Evolutionary conservation across 2,888 invertebrate genomes (phyloP), one percentile per base, ranked within the genome.

Genomic region (Odontocolon sp.): DNA sequence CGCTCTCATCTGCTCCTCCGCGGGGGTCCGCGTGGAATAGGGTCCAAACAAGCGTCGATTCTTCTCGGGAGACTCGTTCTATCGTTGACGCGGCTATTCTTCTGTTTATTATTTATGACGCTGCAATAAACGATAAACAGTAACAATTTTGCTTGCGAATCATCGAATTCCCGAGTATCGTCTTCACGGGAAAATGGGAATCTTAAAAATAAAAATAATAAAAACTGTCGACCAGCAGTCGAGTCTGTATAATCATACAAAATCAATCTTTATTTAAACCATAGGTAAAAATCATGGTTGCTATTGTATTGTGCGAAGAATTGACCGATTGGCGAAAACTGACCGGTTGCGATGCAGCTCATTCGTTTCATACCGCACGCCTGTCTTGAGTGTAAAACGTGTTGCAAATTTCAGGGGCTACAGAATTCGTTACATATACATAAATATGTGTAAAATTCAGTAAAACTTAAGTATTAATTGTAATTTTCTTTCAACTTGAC

Each of bases 1-100:
- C 61, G 18, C 31, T 16, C 61, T 52, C 40, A 38, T 61, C 31
- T 50, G 69, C 52, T 77, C 54, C 78, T 80, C 82, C 69, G 79
- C 72, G 61, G 81, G 79, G 78, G 79, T 81, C 77, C 33, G 8
- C 42, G 28, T 26, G 23, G 14, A 11, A 3, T 14, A 8, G 28
- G 16, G 18, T 14, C 16, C 18, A 16, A 59, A 11, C 36, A 26
- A 59, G n/a, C 26, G 40, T 16, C 36, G 14, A 42, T 59, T 28
- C 28, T 40, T 28, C 59, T 28, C 52, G 52, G 23, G 38, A 38
- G 1, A 23, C 28, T 8, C 28, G 11, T 28, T 1, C 40, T 42
- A 5, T 42, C 16, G 26, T 16, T 42, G 28, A 42, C 23, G 38
- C 16, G 36, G 21, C 11, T 23, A 8, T 23, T 9, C 9, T 23